phyloP scores from a whole-genome alignment of 1,140 invertebrate genomes.

The Drosophila parabipectinata region DNA sequence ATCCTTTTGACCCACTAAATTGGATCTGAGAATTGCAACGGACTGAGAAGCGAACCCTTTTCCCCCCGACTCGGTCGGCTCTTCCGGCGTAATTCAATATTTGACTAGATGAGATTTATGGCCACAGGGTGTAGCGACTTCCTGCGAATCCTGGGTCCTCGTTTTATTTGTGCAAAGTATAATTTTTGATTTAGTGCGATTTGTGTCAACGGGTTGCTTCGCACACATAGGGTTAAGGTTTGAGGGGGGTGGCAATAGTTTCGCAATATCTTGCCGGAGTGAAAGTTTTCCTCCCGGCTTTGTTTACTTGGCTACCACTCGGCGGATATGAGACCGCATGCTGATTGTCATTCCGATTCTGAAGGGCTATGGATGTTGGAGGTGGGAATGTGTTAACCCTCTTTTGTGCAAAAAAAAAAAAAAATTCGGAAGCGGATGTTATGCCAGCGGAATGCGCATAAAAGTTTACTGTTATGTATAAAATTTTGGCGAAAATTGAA shows the following conservation, averaged over 20 bases:
- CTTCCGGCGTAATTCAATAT: constrained; percentile 82
- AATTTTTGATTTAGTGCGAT: constrained; percentile 83
- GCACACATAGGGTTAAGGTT: constrained; percentile 44
- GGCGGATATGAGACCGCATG: constrained; percentile 78
- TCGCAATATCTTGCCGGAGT: constrained; percentile 63
- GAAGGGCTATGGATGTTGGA: constrained; percentile 5
- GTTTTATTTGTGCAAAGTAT: constrained; percentile 77
- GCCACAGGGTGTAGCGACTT: constrained; percentile 68
- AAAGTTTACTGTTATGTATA: constrained; percentile 73
- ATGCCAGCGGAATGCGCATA: constrained; percentile 55
- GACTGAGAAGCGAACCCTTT: constrained; percentile 48
- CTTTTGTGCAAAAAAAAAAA: neutral
- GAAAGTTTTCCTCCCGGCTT: constrained; percentile 48
- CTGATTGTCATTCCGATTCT: constrained; percentile 67
- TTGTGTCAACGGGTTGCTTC: constrained; percentile 64
- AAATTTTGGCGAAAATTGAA: constrained; percentile 52
- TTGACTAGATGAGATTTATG: constrained; percentile 83
- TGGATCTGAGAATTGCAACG: constrained; percentile 53
- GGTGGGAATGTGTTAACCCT: constrained; percentile 4
- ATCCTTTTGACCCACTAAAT: constrained; percentile 79
- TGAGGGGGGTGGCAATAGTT: constrained; percentile 56
- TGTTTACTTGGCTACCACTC: constrained; percentile 53
- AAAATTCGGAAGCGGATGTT: constrained; percentile 49
- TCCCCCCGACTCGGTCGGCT: constrained; percentile 2
- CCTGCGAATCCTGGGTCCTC: constrained; percentile 34